These are phyloP conservation scores for Ennomos quercinarius DNA, from an alignment of 2,888 invertebrate genomes.

Conservation along the genomic window DNA sequence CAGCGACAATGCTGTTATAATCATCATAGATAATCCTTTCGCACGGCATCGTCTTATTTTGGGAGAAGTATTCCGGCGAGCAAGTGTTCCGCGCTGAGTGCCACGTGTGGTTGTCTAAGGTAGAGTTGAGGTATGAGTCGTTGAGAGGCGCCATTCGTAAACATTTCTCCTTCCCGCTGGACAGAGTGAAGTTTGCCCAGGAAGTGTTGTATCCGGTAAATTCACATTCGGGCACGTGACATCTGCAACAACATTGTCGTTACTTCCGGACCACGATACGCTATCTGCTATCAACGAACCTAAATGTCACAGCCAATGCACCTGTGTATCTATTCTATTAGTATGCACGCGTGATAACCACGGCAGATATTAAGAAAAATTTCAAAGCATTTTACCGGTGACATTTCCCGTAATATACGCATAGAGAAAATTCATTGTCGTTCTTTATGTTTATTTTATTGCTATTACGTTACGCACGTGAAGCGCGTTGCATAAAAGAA, in stretches of 20 bases:
- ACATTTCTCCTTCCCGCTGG: conserved; percentile 71
- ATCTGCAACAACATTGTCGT: conserved; percentile 50
- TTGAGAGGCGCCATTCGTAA: conserved; percentile 53
- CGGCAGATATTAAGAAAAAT: neutral
- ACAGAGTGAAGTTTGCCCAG: conserved; percentile 78
- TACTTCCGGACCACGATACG: conserved; percentile 17
- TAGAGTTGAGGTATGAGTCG: conserved; percentile 18
- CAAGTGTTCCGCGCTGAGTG: conserved; percentile 55
- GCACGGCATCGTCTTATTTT: conserved; percentile 69
- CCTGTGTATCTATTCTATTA: neutral
- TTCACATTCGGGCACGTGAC: conserved; percentile 72
- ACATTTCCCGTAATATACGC: neutral
- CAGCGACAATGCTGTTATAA: conserved; percentile 87
- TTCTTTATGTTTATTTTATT: conserved; percentile 14
- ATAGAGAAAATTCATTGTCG: neutral
- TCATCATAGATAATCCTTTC: conserved; percentile 85
- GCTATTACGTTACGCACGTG: conserved; percentile 26
- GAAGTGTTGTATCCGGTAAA: conserved; percentile 59
- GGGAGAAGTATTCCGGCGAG: conserved; percentile 63
- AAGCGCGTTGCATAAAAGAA: conserved; percentile 20
- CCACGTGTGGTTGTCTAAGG: conserved; percentile 32
- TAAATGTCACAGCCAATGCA: conserved; percentile 1
- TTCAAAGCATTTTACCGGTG: neutral
- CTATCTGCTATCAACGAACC: conserved; percentile 2
- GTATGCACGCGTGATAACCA: conserved; percentile 15